Conservation (phyloP, 1,140 invertebrate genomes). For the Rhagoletis pomonella region DNA sequence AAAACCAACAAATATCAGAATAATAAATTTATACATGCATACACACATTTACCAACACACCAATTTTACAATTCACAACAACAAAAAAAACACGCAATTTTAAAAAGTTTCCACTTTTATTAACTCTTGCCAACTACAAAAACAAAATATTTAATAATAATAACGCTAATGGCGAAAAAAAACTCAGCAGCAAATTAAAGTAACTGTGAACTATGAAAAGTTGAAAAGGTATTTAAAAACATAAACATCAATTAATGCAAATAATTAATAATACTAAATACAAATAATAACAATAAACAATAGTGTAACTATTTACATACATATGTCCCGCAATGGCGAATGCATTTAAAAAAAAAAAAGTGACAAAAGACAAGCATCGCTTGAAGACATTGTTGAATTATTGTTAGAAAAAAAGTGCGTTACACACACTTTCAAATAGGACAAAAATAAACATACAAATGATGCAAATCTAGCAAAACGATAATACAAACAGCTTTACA, state of each 20-base stretch:
- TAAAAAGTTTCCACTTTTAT: slow-evolving; percentile 34
- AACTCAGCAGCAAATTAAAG: background rate
- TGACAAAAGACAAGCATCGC: background rate
- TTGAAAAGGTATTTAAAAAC: slow-evolving; percentile 44
- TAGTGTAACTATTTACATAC: background rate
- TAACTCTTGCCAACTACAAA: slow-evolving; percentile 39
- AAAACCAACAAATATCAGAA: slow-evolving; percentile 1
- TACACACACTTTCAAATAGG: background rate
- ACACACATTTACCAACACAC: background rate
- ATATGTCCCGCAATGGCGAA: background rate
- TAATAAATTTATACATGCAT: background rate
- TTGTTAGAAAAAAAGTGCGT: slow-evolving; percentile 2
- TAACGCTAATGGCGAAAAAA: background rate
- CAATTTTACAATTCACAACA: slow-evolving; percentile 7
- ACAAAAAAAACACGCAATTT: background rate
- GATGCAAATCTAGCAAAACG: background rate
- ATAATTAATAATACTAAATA: background rate
- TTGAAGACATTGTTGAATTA: background rate
- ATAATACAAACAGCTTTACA: slow-evolving; percentile 40
- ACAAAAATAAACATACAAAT: background rate
- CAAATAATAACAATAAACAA: background rate
- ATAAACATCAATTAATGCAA: slow-evolving; percentile 3
- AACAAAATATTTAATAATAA: slow-evolving; percentile 6
- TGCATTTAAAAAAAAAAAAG: slow-evolving; percentile 36
- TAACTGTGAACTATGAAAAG: slow-evolving; percentile 40